phyloP scores from a whole-genome alignment of 2,888 invertebrate genomes.

The Stegophylla sp. region DNA sequence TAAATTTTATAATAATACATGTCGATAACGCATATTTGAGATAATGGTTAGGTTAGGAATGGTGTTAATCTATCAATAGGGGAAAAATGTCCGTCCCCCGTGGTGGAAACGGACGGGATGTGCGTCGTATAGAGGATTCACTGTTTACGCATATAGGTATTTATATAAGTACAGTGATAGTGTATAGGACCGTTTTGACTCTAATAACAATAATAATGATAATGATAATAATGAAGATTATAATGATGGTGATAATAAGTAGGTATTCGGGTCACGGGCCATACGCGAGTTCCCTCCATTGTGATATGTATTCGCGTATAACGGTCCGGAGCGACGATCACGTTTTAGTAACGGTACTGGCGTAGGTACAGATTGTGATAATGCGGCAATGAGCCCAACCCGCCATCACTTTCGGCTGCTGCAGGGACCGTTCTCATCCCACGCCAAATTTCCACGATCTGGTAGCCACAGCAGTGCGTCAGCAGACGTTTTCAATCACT shows the following conservation, averaged over 20 bases:
- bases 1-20: no score
- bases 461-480: no score
- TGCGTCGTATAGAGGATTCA: no score
- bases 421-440: background rate
- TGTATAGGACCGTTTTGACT: no score
- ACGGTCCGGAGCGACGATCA: slow-evolving; percentile 29
- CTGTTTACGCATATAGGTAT: no score
- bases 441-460: background rate
- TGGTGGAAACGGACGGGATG: no score
- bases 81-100: no score
- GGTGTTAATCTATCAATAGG: no score
- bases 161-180: no score
- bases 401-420: background rate
- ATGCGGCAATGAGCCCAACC: background rate
- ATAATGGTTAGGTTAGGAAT: no score
- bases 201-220: background rate
- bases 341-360: slow-evolving; percentile 51
- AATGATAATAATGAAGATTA: slow-evolving; percentile 1
- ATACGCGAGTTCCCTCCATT: slow-evolving; percentile 16
- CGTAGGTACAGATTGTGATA: background rate
- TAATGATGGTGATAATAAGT: slow-evolving; percentile 20
- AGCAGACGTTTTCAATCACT: background rate
- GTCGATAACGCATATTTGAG: no score
- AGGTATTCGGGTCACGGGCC: slow-evolving; percentile 53
- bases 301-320: slow-evolving; percentile 17